phyloP scores from a whole-genome alignment of 1,140 invertebrate genomes.

The Aphelinus certus region DNA sequence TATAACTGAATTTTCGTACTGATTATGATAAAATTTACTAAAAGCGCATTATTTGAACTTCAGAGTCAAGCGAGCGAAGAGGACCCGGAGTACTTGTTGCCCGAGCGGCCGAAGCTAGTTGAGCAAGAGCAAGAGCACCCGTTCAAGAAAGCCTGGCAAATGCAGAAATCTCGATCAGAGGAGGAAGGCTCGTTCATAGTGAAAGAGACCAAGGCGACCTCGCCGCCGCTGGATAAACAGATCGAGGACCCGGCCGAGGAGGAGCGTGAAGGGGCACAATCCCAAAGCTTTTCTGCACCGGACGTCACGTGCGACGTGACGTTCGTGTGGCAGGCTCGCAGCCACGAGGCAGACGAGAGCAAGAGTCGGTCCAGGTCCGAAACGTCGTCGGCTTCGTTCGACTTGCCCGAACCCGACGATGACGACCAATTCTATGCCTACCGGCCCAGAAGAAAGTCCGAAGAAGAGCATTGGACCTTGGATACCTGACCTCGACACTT shows the following conservation, averaged over 20 bases:
- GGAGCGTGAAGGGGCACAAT: slow-evolving; percentile 31
- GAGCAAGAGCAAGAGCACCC: slow-evolving; percentile 64
- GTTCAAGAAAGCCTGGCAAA: slow-evolving; percentile 63
- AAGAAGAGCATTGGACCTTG: slow-evolving; percentile 51
- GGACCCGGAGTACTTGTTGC: slow-evolving; percentile 61
- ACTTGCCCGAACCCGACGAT: slow-evolving; percentile 47
- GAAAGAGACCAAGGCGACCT: slow-evolving; percentile 52
- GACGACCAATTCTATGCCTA: slow-evolving; percentile 46
- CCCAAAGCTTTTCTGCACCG: slow-evolving; percentile 9
- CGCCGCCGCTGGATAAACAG: slow-evolving; percentile 23
- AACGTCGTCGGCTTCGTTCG: slow-evolving; percentile 41
- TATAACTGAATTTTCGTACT: too few species aligned
- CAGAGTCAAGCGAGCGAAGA: slow-evolving; percentile 63
- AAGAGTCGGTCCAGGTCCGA: slow-evolving; percentile 41
- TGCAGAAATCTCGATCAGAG: slow-evolving; percentile 62
- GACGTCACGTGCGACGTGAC: slow-evolving; percentile 41
- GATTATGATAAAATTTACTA: neutral
- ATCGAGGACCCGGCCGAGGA: slow-evolving; percentile 39
- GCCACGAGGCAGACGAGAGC: slow-evolving; percentile 40
- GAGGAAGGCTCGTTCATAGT: slow-evolving; percentile 58
- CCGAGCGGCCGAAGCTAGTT: slow-evolving; percentile 61
- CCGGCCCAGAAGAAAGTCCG: slow-evolving; percentile 44
- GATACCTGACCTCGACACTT: slow-evolving; percentile 51
- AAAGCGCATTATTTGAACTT: neutral
- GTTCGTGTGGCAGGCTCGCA: slow-evolving; percentile 41